Base-by-base conservation (phyloP, 2,888 invertebrate species). In the Andrena minutula region DNA sequence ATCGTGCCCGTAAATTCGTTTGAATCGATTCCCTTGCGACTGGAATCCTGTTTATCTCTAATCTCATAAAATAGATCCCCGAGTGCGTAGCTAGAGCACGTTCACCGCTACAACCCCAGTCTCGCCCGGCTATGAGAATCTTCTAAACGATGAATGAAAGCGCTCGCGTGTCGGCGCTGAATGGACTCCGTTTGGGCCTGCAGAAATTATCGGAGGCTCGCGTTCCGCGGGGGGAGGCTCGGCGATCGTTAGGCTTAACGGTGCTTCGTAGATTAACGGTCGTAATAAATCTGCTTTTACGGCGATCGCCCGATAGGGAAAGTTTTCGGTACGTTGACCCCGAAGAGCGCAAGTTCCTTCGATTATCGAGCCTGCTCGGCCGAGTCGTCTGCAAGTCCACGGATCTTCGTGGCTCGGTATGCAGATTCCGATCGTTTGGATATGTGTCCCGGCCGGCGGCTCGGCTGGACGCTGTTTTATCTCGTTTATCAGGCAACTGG, bases 321-420 rank as follows among this genome's bases (percentile, higher is more conserved):
- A 83, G 41, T 82, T 70, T 60, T 70, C 8, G 56, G 73, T 71
- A 26, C 68, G 12, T 75, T 23, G 84, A 84, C 61, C 69, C 23
- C 56, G 26, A 30, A 26, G 32, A 56, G 2, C 3, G 16, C 63
- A 23, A 51, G 28, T 41, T 35, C 28, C 41, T 53, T 51, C 30
- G n/a, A 30, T 30, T 32, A 51, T 23, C 60, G n/a, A 47, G 47
- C 10, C 16, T 12, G 30, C 30, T 51, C 20, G n/a, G 28, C 58
- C 26, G 10, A 6, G 10, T n/a, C 47, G 28, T 69, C 51, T 2
- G 64, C 53, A 63, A n/a, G 8, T 64, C n/a, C 3, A 7, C 35
- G 16, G 12, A 49, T 10, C 12, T n/a, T 16, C 32, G 23, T 16
- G 23, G 51, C 26, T 49, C 2, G 10, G 51, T 20, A 51, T 51